Percentiles rank a stretch among this genome's conserved stretches.
Evolutionary conservation across 2,113 vertebrate species (phyloP).

Genomic region (Scophthalmus maximus): DNA sequence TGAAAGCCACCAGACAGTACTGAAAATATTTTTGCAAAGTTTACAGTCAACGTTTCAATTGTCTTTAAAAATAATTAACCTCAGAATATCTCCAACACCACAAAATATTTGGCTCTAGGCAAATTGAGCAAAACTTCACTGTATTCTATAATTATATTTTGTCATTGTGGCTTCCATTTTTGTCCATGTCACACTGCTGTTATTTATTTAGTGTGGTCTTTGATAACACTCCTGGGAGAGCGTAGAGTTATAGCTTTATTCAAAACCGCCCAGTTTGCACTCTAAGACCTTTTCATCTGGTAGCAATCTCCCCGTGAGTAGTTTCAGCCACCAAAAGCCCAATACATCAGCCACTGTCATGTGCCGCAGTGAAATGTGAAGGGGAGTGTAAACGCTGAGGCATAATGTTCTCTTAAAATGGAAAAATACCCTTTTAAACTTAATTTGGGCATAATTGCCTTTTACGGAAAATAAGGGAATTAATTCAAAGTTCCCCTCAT

Average conservation of each 20-base stretch:
- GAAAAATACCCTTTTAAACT: slow-evolving; percentile 76
- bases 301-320: slow-evolving; percentile 80
- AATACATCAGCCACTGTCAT: slow-evolving; percentile 84
- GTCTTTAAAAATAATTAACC: slow-evolving; percentile 7
- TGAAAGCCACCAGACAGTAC: no score
- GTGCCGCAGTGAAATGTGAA: slow-evolving; percentile 66
- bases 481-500: slow-evolving; percentile 50
- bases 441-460: slow-evolving; percentile 75
- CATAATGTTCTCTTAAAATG: slow-evolving; percentile 80
- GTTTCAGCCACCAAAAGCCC: slow-evolving; percentile 80
- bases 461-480: slow-evolving; percentile 56
- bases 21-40: no score
- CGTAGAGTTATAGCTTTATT: slow-evolving; percentile 65
- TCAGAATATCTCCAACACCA: slow-evolving; percentile 31
- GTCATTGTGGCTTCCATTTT: slow-evolving; percentile 24
- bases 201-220: slow-evolving; percentile 56
- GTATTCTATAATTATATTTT: slow-evolving; percentile 9
- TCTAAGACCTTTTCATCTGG: slow-evolving; percentile 84
- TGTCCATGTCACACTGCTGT: slow-evolving; percentile 32
- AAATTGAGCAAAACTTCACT: slow-evolving; percentile 4
- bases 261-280: slow-evolving; percentile 65
- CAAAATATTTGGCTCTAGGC: slow-evolving; percentile 53
- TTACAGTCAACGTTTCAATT: not conserved
- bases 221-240: slow-evolving; percentile 42
- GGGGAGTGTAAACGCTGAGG: slow-evolving; percentile 62